These are phyloP conservation scores for Hemicrepidius hirtus DNA, from an alignment of 2,888 invertebrate genomes.

Conservation along the genomic window DNA sequence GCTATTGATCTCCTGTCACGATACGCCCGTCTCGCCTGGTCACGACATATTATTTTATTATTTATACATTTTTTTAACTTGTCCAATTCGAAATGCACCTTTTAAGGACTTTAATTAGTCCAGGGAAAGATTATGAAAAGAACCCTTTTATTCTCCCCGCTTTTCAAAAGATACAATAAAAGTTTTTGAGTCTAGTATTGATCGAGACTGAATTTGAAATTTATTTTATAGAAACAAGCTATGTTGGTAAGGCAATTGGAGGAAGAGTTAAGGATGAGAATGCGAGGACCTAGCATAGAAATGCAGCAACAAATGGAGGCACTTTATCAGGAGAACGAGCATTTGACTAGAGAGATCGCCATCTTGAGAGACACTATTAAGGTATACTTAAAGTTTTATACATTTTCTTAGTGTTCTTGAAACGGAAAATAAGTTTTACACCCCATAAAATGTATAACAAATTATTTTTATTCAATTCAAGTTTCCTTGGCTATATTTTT, in stretches of 20 bases:
- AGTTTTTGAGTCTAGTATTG: conserved; percentile 15
- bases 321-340: conserved; percentile 94
- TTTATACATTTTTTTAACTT: conserved; percentile 14
- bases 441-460: background rate
- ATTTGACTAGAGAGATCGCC: conserved; percentile 93
- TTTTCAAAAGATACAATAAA: conserved; percentile 14
- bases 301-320: conserved; percentile 95
- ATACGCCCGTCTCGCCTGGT: conserved; percentile 18
- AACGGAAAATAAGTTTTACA: background rate
- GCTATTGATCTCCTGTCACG: conserved; percentile 37
- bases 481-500: background rate
- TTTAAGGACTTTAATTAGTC: conserved; percentile 9
- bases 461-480: too few relatives aligned
- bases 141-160: background rate
- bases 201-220: conserved; percentile 3
- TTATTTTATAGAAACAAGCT: conserved; percentile 90
- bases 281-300: conserved; percentile 93
- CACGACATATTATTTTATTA: conserved; percentile 28
- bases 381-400: conserved; percentile 72
- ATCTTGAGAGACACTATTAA: conserved; percentile 95
- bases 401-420: too few relatives aligned
- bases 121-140: conserved; percentile 2
- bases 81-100: background rate
- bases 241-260: conserved; percentile 95
- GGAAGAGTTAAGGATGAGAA: conserved; percentile 91